Evolutionary conservation across 2,113 vertebrate species (phyloP), one percentile per base, ranked within the genome.

Genomic region (Pagrus major): DNA sequence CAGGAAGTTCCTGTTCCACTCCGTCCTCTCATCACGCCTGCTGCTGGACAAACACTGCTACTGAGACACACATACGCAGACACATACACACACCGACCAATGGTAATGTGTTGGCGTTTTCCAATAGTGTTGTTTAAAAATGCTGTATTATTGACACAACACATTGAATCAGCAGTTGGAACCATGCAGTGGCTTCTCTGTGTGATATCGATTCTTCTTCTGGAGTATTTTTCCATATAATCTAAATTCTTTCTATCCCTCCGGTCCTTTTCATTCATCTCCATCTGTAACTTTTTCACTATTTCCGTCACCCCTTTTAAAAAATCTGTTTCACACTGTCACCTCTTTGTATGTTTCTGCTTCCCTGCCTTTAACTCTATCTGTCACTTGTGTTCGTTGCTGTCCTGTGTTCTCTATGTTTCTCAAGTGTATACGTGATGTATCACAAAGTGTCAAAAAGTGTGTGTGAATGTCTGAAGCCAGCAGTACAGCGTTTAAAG

Each of bases 1-100:
- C 87, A 86, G 90, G 87, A 89, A 88, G 76, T 91, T 93, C 92
- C 89, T 87, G 76, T 90, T 92, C 52, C 69, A 64, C 71, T 89
- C 71, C 61, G 66, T 91, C 81, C 73, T 90, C 76, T 91, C 84
- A 75, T 80, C 75, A 58, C 80, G 81, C 84, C 80, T 83, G 89
- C 89, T 89, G 86, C 75, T 89, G 21, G 60, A 88, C 72, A 86
- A 85, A 91, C 70, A 89, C 77, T 29, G 75, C 85, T 81, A 59
- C 81, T 39, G 63, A 71, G 54, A 44, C 51, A 59, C 68, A 60
- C 66, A 69, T 68, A 39, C 52, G 69, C 69, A 59, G 31, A 71
- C 59, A 71, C 52, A 60, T 59, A 60, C 63, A 70, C 68, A 47
- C 54, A 56, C 80, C 41, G 58, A 72, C 61, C 66, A 23, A 0